Conservation (phyloP, 2,797 vertebrate species). For the Phataginus tetradactyla region DNA sequence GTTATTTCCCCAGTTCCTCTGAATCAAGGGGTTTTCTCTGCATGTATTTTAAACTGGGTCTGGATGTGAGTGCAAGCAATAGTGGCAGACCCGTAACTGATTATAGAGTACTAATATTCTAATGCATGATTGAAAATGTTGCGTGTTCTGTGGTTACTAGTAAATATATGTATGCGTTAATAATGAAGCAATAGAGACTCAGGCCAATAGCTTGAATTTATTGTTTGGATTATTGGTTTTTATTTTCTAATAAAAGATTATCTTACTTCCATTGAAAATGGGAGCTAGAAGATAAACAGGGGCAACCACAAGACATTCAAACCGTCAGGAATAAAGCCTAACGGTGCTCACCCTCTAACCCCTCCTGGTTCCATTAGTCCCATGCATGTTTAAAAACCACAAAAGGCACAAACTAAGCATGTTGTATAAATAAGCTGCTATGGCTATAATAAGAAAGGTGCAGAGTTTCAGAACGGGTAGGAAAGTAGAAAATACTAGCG, state of each 20-base stretch:
- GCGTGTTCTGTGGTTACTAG: conserved; percentile 85
- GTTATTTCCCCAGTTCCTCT: conserved; percentile 59
- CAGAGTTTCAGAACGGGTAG: conserved; percentile 85
- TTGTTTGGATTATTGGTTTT: conserved; percentile 84
- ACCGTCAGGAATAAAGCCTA: conserved; percentile 82
- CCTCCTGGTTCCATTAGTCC: conserved; percentile 80
- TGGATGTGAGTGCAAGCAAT: conserved; percentile 77
- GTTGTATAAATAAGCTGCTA: conserved; percentile 83
- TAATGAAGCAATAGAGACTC: conserved; percentile 89
- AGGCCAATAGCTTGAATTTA: conserved; percentile 87
- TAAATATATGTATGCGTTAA: conserved; percentile 86
- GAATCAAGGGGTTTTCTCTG: conserved; percentile 67
- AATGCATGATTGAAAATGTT: conserved; percentile 87
- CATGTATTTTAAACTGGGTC: conserved; percentile 67
- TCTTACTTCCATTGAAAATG: conserved; percentile 84
- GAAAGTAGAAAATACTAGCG: conserved; percentile 9
- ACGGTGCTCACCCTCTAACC: conserved; percentile 78
- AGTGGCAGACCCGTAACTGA: conserved; percentile 81
- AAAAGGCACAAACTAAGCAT: conserved; percentile 83
- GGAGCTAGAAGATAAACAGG: conserved; percentile 84
- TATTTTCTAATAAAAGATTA: conserved; percentile 79
- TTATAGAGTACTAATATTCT: conserved; percentile 84
- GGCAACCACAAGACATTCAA: conserved; percentile 86
- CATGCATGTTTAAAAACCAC: conserved; percentile 82
- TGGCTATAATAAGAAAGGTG: conserved; percentile 86